Conservation (phyloP, 2,113 vertebrate species). For the Mesembrinibis cayennensis region DNA sequence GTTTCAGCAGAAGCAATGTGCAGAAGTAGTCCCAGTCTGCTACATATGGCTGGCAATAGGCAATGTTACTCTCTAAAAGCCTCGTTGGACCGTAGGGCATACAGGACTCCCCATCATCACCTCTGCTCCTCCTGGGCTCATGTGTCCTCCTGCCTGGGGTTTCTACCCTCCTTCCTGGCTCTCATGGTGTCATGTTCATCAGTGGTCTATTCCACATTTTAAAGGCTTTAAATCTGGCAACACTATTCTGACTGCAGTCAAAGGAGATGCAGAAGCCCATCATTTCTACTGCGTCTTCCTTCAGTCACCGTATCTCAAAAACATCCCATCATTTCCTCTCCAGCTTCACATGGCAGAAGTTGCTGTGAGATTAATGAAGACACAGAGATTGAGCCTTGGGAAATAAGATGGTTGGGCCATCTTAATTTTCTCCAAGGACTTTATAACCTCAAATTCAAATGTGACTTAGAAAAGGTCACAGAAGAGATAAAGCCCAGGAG, state of each 20-base stretch:
- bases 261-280: background rate
- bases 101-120: background rate
- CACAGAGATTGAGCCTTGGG: background rate
- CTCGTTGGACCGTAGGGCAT: rapidly evolving
- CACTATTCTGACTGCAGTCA: background rate
- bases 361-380: slow-evolving; percentile 8
- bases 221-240: background rate
- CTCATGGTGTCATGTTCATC: background rate
- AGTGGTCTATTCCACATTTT: background rate
- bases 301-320: background rate
- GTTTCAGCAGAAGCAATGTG: background rate
- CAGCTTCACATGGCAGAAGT: background rate
- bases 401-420: background rate
- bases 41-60: rapidly evolving
- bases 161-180: background rate
- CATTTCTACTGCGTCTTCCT: background rate
- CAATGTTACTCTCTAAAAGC: background rate
- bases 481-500: background rate
- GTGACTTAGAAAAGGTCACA: slow-evolving; percentile 12
- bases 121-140: background rate
- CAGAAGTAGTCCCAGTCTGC: background rate
- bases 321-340: background rate
- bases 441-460: slow-evolving; percentile 12
- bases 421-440: background rate
- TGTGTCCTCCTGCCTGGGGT: background rate